A percentile compares a stretch with the other conserved stretches of the same genome.
Evolutionary conservation across 1,140 invertebrate species (phyloP).

Genomic region (Carcinoscorpius rotundicauda): DNA sequence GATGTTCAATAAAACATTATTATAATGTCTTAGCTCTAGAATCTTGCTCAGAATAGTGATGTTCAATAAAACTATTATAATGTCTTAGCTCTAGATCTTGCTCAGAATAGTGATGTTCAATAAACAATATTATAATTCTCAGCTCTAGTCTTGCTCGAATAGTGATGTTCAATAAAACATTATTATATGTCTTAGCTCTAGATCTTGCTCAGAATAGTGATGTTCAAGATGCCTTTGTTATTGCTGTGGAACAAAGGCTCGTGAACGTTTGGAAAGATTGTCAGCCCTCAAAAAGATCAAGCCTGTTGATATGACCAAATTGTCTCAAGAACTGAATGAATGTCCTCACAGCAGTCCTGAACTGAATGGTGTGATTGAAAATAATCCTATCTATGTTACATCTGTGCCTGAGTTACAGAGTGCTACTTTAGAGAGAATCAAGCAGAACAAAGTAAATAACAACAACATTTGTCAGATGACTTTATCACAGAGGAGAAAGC

Average conservation of each 20-base stretch:
- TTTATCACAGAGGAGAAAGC: too few species aligned
- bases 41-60: too few species aligned
- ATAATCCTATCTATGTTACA: conserved; percentile 57
- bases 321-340: conserved; percentile 69
- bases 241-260: conserved; percentile 86
- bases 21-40: too few species aligned
- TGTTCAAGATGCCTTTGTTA: conserved; percentile 93
- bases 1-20: too few species aligned
- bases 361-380: conserved; percentile 55
- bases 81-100: too few species aligned
- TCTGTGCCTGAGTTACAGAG: conserved; percentile 44
- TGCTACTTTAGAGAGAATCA: conserved; percentile 15
- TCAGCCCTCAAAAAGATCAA: conserved; percentile 80
- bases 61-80: too few species aligned
- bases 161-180: too few species aligned
- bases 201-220: conserved; percentile 67
- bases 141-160: too few species aligned
- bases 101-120: too few species aligned
- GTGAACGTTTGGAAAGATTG: conserved; percentile 76
- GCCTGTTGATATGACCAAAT: conserved; percentile 87
- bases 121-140: too few species aligned
- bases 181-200: conserved; percentile 50
- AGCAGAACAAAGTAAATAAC: too few species aligned
- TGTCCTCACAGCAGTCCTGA: conserved; percentile 45
- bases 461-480: too few species aligned